These are phyloP conservation scores for Andrena fulva DNA, from an alignment of 2,888 invertebrate species.

Conservation along the genomic window DNA sequence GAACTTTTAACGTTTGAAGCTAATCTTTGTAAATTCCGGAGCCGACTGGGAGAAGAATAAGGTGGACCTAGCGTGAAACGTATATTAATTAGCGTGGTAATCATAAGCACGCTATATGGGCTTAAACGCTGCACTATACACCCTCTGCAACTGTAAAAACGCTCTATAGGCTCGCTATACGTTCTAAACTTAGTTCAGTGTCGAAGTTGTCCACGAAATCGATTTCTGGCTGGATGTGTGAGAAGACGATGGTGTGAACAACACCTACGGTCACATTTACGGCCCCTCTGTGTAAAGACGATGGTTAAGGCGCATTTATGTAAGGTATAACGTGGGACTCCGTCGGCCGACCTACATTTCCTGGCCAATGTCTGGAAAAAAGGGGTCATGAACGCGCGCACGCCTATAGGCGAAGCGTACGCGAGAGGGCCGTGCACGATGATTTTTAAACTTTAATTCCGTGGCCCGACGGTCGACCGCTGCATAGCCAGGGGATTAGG, in stretches of 20 bases:
- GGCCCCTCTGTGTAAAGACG: slow-evolving; percentile 49
- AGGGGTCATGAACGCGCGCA: slow-evolving; percentile 42
- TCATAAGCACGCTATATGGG: background rate
- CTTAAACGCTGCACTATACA: background rate
- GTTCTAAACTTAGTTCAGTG: background rate
- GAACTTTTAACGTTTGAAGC: no score
- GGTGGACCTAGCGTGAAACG: no score
- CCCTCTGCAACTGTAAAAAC: background rate
- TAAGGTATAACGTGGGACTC: slow-evolving; percentile 49
- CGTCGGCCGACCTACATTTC: slow-evolving; percentile 70
- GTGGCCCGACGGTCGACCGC: background rate
- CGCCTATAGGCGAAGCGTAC: slow-evolving; percentile 29
- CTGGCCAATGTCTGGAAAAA: slow-evolving; percentile 43
- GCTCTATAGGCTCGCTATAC: background rate
- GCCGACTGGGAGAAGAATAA: no score
- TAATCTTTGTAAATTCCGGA: no score
- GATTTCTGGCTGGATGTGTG: background rate
- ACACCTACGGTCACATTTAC: slow-evolving; percentile 20
- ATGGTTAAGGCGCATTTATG: slow-evolving; percentile 61
- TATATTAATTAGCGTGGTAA: no score
- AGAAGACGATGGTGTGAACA: background rate
- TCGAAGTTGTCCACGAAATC: background rate
- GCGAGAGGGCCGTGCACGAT: slow-evolving; percentile 11
- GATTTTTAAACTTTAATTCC: slow-evolving; percentile 27
- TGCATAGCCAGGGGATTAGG: background rate